phyloP scores from a whole-genome alignment of 1,140 invertebrate species.

The Diachasmimorpha longicaudata region DNA sequence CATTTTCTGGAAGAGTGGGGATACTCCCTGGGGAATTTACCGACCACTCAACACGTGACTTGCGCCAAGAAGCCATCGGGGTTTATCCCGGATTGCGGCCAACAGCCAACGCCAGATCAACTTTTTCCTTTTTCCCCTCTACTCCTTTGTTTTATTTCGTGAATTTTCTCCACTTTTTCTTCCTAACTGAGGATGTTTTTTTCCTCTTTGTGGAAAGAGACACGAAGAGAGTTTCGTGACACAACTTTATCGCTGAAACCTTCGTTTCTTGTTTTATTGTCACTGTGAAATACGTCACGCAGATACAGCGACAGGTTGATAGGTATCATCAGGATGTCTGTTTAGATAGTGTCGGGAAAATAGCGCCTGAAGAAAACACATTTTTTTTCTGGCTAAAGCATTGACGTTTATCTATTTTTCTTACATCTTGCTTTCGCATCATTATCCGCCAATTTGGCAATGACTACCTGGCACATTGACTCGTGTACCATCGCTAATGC shows the following conservation, averaged over 20 bases:
- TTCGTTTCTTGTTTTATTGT: not conserved
- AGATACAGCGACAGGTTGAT: not conserved
- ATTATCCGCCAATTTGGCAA: no score
- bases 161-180: not conserved
- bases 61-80: conserved; percentile 19
- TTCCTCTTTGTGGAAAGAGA: not conserved
- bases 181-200: not conserved
- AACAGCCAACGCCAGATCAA: conserved; percentile 15
- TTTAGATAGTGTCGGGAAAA: not conserved
- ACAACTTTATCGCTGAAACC: not conserved
- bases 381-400: no score
- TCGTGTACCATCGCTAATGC: no score
- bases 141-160: not conserved
- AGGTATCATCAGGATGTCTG: not conserved
- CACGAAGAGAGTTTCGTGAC: not conserved
- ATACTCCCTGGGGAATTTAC: conserved; percentile 12
- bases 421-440: no score
- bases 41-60: conserved; percentile 10
- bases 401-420: no score
- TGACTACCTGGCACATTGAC: no score
- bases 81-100: conserved; percentile 40
- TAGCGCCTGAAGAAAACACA: not conserved
- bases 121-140: not conserved
- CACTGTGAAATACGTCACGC: not conserved
- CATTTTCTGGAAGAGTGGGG: not conserved